Evolutionary conservation across 2,797 vertebrate species (phyloP).

Genomic region (Pseudopleuronectes americanus): DNA sequence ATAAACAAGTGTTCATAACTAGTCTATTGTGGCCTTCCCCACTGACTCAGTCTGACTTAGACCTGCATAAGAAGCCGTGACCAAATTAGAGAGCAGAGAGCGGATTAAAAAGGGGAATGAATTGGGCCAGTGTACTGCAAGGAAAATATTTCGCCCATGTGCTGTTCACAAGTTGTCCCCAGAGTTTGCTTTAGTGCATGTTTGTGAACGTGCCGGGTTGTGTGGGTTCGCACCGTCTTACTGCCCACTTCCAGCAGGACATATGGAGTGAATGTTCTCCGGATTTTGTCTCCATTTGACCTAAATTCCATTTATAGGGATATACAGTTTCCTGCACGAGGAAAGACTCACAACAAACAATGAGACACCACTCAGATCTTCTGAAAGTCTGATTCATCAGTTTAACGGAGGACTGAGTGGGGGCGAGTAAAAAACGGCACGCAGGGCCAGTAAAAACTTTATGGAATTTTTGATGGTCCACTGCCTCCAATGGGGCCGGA

Average conservation of each 20-base stretch:
- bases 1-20: slow-evolving; percentile 30
- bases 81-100: slow-evolving; percentile 78
- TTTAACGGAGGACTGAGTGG: not conserved
- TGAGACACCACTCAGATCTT: not conserved
- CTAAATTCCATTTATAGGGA: not conserved
- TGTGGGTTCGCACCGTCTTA: slow-evolving; percentile 38
- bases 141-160: slow-evolving; percentile 77
- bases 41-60: slow-evolving; percentile 61
- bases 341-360: not conserved
- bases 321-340: not conserved
- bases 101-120: slow-evolving; percentile 83
- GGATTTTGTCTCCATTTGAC: slow-evolving; percentile 9
- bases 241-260: slow-evolving; percentile 10
- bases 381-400: slow-evolving; percentile 3
- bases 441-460: not conserved
- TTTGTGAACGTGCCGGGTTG: slow-evolving; percentile 60
- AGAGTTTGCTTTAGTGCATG: slow-evolving; percentile 65
- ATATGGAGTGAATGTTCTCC: not conserved
- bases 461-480: not conserved
- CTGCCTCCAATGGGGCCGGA: not conserved
- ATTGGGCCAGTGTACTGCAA: slow-evolving; percentile 82
- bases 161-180: slow-evolving; percentile 71
- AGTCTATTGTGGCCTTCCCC: slow-evolving; percentile 37
- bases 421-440: not conserved
- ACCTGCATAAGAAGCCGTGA: slow-evolving; percentile 57